These are phyloP conservation scores for Fratercula arctica DNA, from an alignment of 2,797 vertebrate species.

Conservation along the genomic window DNA sequence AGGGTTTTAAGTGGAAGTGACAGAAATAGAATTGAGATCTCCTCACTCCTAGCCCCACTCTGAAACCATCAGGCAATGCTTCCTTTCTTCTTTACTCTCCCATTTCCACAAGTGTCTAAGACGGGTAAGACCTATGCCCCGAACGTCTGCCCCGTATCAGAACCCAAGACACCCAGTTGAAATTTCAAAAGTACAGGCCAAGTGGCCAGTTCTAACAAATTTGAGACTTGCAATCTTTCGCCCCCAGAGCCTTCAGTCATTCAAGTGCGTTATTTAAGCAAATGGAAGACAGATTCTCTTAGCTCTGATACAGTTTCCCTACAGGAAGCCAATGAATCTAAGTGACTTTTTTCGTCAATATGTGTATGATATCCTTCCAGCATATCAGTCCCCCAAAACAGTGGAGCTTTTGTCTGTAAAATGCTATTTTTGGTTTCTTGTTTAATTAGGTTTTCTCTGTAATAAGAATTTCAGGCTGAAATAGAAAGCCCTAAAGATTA, in stretches of 20 bases:
- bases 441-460: neutral
- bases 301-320: neutral
- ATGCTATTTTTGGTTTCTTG: neutral
- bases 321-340: neutral
- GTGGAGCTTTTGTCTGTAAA: neutral
- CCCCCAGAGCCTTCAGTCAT: rapidly evolving
- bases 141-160: neutral
- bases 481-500: neutral
- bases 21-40: conserved; percentile 23
- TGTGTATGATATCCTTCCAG: neutral
- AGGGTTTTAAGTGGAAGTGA: conserved; percentile 36
- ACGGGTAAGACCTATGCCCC: neutral
- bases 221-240: neutral
- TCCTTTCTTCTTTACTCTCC: neutral
- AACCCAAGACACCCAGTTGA: neutral
- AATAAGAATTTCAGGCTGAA: neutral
- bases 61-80: neutral
- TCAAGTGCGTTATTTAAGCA: neutral
- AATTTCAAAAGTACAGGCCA: neutral
- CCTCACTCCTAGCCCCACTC: neutral
- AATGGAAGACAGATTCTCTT: neutral
- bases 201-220: neutral
- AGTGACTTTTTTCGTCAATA: neutral
- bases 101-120: neutral
- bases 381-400: neutral